Evolutionary conservation across 2,113 vertebrate species (phyloP).

Genomic region (Oenanthe oenanthe): DNA sequence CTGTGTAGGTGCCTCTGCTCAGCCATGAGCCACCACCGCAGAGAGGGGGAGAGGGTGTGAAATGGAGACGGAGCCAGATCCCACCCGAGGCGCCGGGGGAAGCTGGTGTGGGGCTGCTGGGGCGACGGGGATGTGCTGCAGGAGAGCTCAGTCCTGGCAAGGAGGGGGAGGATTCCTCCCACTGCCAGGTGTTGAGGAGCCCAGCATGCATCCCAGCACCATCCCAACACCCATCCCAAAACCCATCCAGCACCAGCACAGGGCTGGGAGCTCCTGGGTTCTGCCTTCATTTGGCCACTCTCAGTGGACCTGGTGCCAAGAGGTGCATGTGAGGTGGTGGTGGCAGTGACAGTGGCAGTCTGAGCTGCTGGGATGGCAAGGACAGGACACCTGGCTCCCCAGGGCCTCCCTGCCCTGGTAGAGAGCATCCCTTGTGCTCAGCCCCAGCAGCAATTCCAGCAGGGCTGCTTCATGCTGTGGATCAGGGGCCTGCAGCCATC

Average conservation of each 20-base stretch:
- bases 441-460: neutral
- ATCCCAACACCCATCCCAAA: too few species aligned
- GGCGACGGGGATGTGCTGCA: neutral
- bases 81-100: neutral
- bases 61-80: neutral
- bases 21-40: conserved; percentile 13
- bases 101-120: neutral
- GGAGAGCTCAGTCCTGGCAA: rapidly evolving
- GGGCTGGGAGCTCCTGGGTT: rapidly evolving
- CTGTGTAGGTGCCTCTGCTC: conserved; percentile 39
- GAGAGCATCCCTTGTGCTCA: neutral
- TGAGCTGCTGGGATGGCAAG: too few species aligned
- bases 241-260: too few species aligned
- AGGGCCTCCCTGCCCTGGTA: neutral
- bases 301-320: neutral
- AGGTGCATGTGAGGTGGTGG: rapidly evolving
- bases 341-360: neutral
- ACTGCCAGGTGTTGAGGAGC: neutral
- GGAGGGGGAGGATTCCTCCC: neutral
- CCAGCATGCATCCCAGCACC: neutral
- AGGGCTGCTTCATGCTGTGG: rapidly evolving
- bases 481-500: rapidly evolving
- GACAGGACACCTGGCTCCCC: neutral
- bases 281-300: neutral
- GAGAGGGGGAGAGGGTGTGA: conserved; percentile 52